These are phyloP conservation scores for Leiothrix lutea DNA, from an alignment of 2,113 vertebrate genomes.

Conservation along the genomic window DNA sequence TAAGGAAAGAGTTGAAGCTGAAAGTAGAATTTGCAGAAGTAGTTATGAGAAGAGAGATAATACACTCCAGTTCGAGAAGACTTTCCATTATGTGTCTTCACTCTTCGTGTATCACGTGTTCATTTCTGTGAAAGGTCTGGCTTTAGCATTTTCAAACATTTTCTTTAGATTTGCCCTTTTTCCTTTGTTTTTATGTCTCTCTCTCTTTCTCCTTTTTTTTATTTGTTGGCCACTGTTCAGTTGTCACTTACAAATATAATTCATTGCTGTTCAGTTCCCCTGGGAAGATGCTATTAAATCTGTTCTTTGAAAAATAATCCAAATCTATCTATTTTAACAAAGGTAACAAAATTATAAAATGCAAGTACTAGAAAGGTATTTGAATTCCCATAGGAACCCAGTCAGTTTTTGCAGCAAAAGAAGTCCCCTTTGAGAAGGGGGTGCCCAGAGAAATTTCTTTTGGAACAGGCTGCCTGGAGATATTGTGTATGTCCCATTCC, in stretches of 20 bases:
- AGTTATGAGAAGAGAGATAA: neutral
- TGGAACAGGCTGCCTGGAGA: neutral
- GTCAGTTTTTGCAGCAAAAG: neutral
- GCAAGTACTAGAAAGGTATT: neutral
- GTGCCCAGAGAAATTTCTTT: neutral
- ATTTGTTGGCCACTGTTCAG: neutral
- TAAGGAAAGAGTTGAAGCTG: neutral
- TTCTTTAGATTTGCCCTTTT: neutral
- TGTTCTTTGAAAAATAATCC: neutral
- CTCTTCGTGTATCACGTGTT: neutral
- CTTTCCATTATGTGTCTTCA: neutral
- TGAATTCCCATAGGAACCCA: neutral
- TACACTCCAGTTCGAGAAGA: neutral
- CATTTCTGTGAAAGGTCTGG: neutral
- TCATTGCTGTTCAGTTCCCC: neutral
- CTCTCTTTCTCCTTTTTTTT: fast-evolving
- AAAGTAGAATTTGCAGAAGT: neutral
- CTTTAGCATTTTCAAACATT: neutral
- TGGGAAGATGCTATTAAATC: neutral
- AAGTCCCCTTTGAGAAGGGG: neutral
- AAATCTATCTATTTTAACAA: neutral
- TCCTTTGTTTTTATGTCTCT: neutral
- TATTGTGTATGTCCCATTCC: too few relatives aligned
- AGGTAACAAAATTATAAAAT: neutral
- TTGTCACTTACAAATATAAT: neutral